phyloP scores from a whole-genome alignment of 2,113 vertebrate genomes.

The Mionectes macconnelli region DNA sequence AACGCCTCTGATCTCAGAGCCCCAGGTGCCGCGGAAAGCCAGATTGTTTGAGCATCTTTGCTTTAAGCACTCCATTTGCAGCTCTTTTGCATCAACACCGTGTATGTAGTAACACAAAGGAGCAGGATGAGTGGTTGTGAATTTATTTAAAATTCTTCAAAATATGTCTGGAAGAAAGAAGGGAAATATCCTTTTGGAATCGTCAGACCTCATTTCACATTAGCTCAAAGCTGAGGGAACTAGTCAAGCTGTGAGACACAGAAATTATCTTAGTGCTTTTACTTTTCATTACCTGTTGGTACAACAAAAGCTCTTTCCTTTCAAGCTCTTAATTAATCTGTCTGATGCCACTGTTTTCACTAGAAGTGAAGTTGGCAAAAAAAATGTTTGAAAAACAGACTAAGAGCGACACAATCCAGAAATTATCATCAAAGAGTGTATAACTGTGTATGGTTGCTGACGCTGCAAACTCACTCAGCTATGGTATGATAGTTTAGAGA shows the following conservation, averaged over 20 bases:
- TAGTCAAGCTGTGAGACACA: background rate
- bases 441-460: background rate
- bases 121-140: background rate
- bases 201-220: background rate
- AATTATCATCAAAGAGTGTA: background rate
- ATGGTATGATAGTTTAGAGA: background rate
- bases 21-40: background rate
- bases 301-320: background rate
- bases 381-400: background rate
- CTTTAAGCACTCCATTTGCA: background rate
- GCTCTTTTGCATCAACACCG: background rate
- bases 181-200: background rate
- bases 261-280: background rate
- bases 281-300: background rate
- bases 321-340: background rate
- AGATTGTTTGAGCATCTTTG: background rate
- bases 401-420: background rate
- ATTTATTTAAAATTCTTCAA: background rate
- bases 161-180: background rate
- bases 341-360: background rate
- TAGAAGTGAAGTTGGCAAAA: background rate
- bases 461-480: background rate
- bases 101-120: accelerated
- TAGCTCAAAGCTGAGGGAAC: background rate
- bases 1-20: background rate